phyloP scores from a whole-genome alignment of 2,113 vertebrate genomes.

The Nipponia nippon region DNA sequence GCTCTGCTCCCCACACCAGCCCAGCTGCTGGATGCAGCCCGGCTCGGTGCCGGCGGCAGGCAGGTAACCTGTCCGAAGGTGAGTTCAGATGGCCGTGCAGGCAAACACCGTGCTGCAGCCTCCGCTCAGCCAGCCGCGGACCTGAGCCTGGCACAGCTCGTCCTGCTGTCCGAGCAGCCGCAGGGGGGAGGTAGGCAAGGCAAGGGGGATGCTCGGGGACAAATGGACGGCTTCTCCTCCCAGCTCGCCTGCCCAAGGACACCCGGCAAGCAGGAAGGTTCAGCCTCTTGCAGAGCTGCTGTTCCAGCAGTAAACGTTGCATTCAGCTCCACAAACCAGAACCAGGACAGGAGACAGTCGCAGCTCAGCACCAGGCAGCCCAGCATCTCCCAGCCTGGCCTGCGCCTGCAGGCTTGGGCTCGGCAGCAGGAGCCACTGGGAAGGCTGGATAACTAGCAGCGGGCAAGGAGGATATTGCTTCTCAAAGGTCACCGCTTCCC shows the following conservation, averaged over 20 bases:
- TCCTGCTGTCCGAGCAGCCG: fast-evolving
- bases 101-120: neutral
- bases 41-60: fast-evolving
- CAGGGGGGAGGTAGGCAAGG: neutral
- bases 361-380: neutral
- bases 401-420: fast-evolving
- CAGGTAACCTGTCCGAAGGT: neutral
- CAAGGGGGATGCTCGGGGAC: neutral
- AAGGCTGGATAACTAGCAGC: constrained; percentile 24
- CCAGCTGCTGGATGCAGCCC: neutral
- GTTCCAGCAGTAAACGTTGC: neutral
- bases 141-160: neutral
- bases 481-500: constrained; percentile 30
- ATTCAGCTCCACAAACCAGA: neutral
- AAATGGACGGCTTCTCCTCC: neutral
- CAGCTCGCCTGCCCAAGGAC: neutral
- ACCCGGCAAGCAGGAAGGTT: neutral
- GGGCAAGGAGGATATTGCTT: neutral
- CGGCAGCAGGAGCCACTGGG: neutral
- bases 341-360: neutral
- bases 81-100: neutral
- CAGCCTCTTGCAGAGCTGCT: neutral
- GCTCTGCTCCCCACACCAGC: neutral
- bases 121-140: neutral
- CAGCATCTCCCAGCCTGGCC: neutral